phyloP scores from a whole-genome alignment of 2,888 invertebrate species.

The Volucella zonaria region DNA sequence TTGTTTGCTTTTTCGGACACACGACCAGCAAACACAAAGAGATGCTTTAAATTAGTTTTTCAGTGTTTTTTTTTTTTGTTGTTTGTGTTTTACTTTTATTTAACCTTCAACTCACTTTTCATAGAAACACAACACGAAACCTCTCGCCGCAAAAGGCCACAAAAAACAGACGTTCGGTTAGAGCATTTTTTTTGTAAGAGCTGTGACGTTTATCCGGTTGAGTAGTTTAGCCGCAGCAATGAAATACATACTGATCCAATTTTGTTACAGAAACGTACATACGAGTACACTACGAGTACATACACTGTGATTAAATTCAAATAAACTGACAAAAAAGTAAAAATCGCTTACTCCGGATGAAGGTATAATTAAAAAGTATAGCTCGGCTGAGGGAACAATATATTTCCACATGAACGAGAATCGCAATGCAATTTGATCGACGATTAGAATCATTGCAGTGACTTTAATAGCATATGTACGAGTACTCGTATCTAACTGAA shows the following conservation, averaged over 20 bases:
- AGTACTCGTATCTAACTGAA: slow-evolving; percentile 6
- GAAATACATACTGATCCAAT: not conserved
- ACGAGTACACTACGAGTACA: not conserved
- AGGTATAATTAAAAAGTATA: slow-evolving; percentile 48
- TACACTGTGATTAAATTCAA: not conserved
- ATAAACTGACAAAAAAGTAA: not conserved
- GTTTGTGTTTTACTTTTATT: slow-evolving; percentile 1
- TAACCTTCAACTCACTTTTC: slow-evolving; percentile 13
- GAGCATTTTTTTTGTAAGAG: not conserved
- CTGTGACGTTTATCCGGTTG: slow-evolving; percentile 34
- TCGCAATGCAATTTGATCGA: slow-evolving; percentile 49
- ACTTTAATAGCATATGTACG: slow-evolving; percentile 15
- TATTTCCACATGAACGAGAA: slow-evolving; percentile 43
- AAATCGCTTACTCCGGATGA: slow-evolving; percentile 28
- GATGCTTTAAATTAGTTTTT: not conserved
- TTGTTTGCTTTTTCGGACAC: slow-evolving; percentile 31
- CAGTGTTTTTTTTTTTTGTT: slow-evolving; percentile 3
- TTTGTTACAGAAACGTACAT: not conserved
- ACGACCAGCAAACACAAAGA: slow-evolving; percentile 19
- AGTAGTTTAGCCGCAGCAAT: not conserved
- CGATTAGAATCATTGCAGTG: slow-evolving; percentile 40
- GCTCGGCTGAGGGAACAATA: slow-evolving; percentile 9
- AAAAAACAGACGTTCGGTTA: slow-evolving; percentile 12
- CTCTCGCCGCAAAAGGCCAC: slow-evolving; percentile 5
- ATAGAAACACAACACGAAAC: not conserved